Evolutionary conservation across 2,113 vertebrate species (phyloP), one percentile per base, ranked within the genome.

Genomic region (Steatornis caripensis): DNA sequence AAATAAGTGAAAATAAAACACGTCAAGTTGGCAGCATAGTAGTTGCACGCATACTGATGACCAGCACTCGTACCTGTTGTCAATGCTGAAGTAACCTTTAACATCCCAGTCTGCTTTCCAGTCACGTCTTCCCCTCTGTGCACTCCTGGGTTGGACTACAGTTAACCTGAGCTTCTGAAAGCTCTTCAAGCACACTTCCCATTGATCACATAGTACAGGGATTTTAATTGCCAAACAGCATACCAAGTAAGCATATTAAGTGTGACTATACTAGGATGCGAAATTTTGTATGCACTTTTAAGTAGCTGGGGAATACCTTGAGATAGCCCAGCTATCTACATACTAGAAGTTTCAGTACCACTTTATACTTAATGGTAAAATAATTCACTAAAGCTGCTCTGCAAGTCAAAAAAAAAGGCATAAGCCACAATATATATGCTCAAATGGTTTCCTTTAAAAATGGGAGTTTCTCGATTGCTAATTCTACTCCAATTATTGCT

Each of bases 11-110:
- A 86, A 77, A 81, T 26, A 58, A 60, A 85, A 11, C 20, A 41
- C 1, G 6, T 15, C 32, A 36, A 45, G 15, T 1, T 57, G 43
- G 36, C 43, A 76, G 57, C 0, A 0, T 18, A 57, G 51, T 1
- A 87, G n/a, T 5, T 54, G 48, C 6, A 8, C 11, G 3, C 1
- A 0, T 30, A 49, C 3, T 17, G n/a, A 85, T 37, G 45, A 57
- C 18, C 16, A 84, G 65, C 49, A 16, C 26, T 27, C 4, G 0
- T 6, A 58, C 10, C 13, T 16, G 17, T 13, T 58, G 34, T 11
- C 29, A 69, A 2, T 22, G 18, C 61, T 32, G 10, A 87, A 66
- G 27, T 8, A 37, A 81, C 23, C 16, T 74, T 78, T 62, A 62
- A 75, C 9, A 49, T 26, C 22, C 36, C 37, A 78, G 53, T 15